Evolutionary conservation across 2,113 vertebrate species (phyloP).

Genomic region (Oceanites oceanicus): DNA sequence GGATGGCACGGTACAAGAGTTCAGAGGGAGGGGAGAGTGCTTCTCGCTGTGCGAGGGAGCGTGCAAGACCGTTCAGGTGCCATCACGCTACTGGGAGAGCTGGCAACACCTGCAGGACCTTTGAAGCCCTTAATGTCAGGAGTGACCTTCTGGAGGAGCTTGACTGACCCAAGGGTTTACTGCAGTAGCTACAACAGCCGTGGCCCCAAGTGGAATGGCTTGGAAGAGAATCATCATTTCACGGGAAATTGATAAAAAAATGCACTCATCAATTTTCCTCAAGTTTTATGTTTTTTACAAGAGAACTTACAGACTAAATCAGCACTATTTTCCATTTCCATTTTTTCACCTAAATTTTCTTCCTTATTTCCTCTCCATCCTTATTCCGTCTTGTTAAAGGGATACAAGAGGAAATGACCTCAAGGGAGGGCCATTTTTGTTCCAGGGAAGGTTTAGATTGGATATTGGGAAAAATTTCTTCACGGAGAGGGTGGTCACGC

Average conservation of each 20-base stretch:
- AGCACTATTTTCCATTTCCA: neutral
- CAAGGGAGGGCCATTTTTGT: too few species aligned
- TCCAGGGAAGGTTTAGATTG: too few species aligned
- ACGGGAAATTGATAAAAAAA: neutral
- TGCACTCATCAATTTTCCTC: neutral
- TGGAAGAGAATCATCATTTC: neutral
- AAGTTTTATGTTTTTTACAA: neutral
- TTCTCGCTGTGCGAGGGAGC: neutral
- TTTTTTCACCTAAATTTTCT: neutral
- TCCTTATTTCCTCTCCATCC: neutral
- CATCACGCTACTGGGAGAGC: neutral
- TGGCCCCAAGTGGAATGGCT: neutral
- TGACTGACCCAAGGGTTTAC: neutral
- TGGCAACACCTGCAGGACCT: neutral
- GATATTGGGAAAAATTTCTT: too few species aligned
- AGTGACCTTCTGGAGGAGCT: neutral
- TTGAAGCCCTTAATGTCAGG: neutral
- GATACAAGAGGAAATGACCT: neutral
- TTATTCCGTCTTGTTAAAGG: neutral
- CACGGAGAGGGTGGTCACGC: too few species aligned
- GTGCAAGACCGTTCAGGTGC: neutral
- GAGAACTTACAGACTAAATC: neutral
- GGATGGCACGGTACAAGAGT: fast-evolving
- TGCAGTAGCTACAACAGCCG: neutral
- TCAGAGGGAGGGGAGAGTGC: neutral